Percentiles rank a stretch among this genome's conserved stretches.
These are phyloP conservation scores for Manis pentadactyla DNA, from an alignment of 2,797 vertebrate genomes.

Conservation along the genomic window DNA sequence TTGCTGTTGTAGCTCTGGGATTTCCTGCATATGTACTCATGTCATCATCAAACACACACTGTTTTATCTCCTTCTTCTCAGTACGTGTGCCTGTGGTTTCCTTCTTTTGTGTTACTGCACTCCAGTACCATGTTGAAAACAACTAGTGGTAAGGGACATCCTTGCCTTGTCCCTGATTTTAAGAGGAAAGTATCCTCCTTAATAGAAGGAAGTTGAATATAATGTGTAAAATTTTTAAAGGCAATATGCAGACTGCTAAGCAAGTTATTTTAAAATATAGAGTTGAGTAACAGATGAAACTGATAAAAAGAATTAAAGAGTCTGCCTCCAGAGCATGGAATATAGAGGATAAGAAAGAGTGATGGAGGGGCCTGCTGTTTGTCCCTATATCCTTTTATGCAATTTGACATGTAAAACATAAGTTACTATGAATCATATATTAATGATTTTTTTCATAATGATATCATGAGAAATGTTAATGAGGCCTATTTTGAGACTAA, in stretches of 20 bases:
- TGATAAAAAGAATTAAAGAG: background rate
- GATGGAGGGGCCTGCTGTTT: background rate
- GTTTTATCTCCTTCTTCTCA: background rate
- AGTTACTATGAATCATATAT: constrained; percentile 9
- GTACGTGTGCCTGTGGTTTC: background rate
- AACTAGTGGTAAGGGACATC: background rate
- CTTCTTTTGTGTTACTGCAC: background rate
- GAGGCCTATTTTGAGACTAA: background rate
- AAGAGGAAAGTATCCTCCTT: background rate
- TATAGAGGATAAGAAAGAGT: background rate
- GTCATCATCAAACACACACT: background rate
- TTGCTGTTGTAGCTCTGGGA: background rate
- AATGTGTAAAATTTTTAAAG: background rate
- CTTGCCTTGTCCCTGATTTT: background rate
- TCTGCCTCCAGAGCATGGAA: background rate
- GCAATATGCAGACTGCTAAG: background rate
- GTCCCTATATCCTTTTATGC: background rate
- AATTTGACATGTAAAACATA: background rate
- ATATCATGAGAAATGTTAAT: background rate
- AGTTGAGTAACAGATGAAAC: background rate
- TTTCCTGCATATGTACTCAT: background rate
- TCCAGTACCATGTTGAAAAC: background rate
- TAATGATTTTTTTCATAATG: background rate
- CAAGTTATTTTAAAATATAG: background rate
- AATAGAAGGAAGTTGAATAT: background rate